Evolutionary conservation across 2,113 vertebrate genomes (phyloP).

Genomic region (Procavia capensis): DNA sequence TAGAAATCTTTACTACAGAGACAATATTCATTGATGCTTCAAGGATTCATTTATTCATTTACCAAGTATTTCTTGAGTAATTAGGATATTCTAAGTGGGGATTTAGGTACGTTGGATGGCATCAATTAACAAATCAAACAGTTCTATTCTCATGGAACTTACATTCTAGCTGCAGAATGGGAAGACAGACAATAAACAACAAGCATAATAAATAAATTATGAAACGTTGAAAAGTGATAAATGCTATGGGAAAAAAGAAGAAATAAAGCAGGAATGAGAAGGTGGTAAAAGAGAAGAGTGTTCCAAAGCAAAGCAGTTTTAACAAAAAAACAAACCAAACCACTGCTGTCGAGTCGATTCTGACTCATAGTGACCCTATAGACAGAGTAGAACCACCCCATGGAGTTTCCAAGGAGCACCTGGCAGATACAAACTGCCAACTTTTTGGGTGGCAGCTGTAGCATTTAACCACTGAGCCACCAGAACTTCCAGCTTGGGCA

Average conservation of each 20-base stretch:
- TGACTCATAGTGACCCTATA: no score
- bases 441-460: no score
- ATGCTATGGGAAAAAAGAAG: neutral
- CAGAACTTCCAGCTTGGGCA: no score
- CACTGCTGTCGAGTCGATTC: no score
- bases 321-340: no score
- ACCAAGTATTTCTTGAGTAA: neutral
- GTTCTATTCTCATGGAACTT: neutral
- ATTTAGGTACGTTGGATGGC: neutral
- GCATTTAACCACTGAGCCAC: no score
- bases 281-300: neutral
- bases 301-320: neutral
- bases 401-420: no score
- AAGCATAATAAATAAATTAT: neutral
- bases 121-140: neutral
- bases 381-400: no score
- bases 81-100: neutral
- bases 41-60: neutral
- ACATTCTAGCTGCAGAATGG: neutral
- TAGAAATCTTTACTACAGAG: neutral
- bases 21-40: neutral
- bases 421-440: no score
- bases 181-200: neutral
- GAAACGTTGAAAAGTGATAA: neutral
- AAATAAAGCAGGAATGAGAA: neutral